Evolutionary conservation across 2,888 invertebrate genomes (phyloP).

Genomic region (Colostygia pectinataria): DNA sequence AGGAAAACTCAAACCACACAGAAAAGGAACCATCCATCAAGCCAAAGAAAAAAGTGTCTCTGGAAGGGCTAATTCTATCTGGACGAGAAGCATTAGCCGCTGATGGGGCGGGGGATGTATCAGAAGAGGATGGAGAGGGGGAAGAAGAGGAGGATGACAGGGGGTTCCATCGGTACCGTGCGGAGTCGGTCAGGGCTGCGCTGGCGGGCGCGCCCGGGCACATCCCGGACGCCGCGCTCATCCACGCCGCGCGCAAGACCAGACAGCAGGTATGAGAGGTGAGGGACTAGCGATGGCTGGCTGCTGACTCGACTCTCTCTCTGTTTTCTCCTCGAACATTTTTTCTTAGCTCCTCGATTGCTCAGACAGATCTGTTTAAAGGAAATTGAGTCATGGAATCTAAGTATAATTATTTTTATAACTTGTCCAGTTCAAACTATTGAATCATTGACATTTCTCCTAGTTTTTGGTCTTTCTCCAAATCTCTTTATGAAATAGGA

Average conservation of each 20-base stretch:
- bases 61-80: constrained; percentile 86
- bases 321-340: not conserved
- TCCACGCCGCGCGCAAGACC: constrained; percentile 97
- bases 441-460: too few species aligned
- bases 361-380: too few species aligned
- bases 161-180: constrained; percentile 76
- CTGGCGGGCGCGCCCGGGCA: constrained; percentile 90
- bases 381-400: too few species aligned
- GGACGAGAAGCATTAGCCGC: constrained; percentile 93
- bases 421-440: too few species aligned
- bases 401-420: too few species aligned
- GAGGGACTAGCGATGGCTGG: constrained; percentile 86
- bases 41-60: constrained; percentile 67
- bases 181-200: constrained; percentile 90
- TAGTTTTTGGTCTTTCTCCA: too few species aligned
- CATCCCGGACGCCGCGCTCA: constrained; percentile 98
- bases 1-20: constrained; percentile 42
- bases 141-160: constrained; percentile 66
- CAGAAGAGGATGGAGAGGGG: constrained; percentile 81
- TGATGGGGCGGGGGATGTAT: constrained; percentile 86
- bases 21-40: constrained; percentile 44
- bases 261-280: constrained; percentile 92
- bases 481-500: too few species aligned
- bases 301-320: constrained; percentile 32
- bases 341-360: too few species aligned